phyloP scores from a whole-genome alignment of 1,140 invertebrate species.

The Calliopsis andreniformis region DNA sequence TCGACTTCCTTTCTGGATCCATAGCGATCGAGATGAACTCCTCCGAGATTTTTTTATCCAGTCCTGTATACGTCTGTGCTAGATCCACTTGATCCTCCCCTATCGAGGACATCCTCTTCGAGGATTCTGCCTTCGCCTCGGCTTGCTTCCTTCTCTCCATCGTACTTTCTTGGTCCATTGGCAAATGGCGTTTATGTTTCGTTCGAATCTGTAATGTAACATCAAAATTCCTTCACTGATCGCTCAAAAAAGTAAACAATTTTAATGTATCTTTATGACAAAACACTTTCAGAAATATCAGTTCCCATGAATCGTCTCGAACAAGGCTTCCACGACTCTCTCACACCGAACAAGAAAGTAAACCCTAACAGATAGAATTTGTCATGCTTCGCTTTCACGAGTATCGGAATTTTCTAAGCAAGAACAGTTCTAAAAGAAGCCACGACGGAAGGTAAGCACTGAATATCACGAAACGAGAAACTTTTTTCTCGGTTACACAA shows the following conservation, averaged over 20 bases:
- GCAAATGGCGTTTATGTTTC: conserved; percentile 71
- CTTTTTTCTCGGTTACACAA: too few relatives aligned
- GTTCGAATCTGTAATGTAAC: conserved; percentile 49
- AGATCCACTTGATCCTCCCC: conserved; percentile 78
- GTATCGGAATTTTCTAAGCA: neutral
- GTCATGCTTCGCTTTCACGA: conserved; percentile 14
- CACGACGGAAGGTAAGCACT: neutral
- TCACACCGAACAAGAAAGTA: neutral
- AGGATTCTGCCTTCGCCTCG: conserved; percentile 67
- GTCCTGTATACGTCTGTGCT: conserved; percentile 83
- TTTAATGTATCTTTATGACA: neutral
- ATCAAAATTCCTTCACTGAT: too few relatives aligned
- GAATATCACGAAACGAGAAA: too few relatives aligned
- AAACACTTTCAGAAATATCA: too few relatives aligned
- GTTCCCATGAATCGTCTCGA: too few relatives aligned
- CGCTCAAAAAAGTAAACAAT: too few relatives aligned
- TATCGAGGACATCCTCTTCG: conserved; percentile 72
- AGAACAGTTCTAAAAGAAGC: neutral
- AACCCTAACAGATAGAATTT: neutral
- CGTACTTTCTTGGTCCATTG: conserved; percentile 65
- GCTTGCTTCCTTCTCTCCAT: conserved; percentile 65
- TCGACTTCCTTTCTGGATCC: conserved; percentile 79
- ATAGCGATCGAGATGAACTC: conserved; percentile 83
- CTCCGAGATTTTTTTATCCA: conserved; percentile 83
- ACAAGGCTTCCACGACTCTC: too few relatives aligned